Base-by-base conservation (phyloP, 1,140 invertebrate species). In the Tachypleus tridentatus region DNA sequence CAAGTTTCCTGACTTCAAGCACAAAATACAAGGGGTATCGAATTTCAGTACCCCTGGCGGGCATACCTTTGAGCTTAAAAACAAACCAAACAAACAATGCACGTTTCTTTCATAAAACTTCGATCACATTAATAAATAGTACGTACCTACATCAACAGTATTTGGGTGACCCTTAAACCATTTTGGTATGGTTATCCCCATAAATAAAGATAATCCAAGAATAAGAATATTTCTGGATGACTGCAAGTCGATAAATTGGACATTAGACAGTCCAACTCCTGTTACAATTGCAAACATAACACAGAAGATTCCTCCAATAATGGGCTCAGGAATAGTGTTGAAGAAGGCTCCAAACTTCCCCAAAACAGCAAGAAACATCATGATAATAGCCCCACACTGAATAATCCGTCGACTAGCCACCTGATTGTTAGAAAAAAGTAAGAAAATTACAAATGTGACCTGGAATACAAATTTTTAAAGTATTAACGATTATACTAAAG, bases 201-300 rank as follows among this genome's bases (percentile, higher is more conserved):
- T 87, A 74, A 93, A 91, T 51, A 93, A 81, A 4, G 89, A 89
- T 67, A 92, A 85, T 6, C 91, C 91, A 48, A 93, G 81, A 63
- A 93, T 88, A 73, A 91, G 91, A 4, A 93, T 76, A 78, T 94
- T 93, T 64, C 78, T 69, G 29, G 88, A 82, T 8, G 87, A 90
- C 72, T 88, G 87, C 51, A 93, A 76, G 72, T 92, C 81, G 49
- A 93, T 83, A 71, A 87, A 89, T 73, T 91, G 88, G 7, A 93
- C 79, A 10, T 87, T 86, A 0, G 89, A 90, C 1, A 92, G 75
- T 80, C 87, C 87, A 71, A 89, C 88, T 6, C 87, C 87, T 6
- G 83, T 81, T 64, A 91, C 88, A 84, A 91, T 88, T 51, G 88
- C 88, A 73, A 92, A 91, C 83, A 90, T 88, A 4, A 91, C 82